A percentile compares a stretch with the other conserved stretches of the same genome.
Conservation (phyloP, 2,888 invertebrate genomes). For the Lysandra bellargus region DNA sequence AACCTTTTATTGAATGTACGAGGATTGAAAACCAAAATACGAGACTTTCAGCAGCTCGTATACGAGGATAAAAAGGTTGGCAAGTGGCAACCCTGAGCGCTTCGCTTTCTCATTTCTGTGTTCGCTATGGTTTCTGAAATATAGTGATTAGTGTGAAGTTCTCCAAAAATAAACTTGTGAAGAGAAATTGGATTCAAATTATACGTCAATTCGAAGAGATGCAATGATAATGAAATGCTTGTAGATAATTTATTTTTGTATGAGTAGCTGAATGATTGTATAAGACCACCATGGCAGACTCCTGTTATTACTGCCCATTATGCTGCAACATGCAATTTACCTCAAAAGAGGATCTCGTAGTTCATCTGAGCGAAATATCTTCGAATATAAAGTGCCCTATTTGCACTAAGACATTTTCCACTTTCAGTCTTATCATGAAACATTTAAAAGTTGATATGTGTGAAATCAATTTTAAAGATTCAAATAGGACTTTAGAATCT, state of each 20-base stretch:
- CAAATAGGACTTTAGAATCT: conserved; percentile 23
- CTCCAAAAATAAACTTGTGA: conserved; percentile 63
- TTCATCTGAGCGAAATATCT: conserved; percentile 73
- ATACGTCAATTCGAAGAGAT: conserved; percentile 52
- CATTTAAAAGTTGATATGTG: conserved; percentile 76
- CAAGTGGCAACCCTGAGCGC: conserved; percentile 26
- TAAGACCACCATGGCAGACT: conserved; percentile 72
- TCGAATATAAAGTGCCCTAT: conserved; percentile 81
- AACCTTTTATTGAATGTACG: too few species aligned
- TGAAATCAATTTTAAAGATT: conserved; percentile 34
- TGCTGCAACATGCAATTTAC: conserved; percentile 83
- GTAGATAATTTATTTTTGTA: conserved; percentile 49
- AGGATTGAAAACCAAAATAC: too few species aligned
- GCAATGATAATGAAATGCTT: conserved; percentile 52
- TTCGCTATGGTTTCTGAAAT: conserved; percentile 43
- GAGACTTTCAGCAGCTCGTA: too few species aligned
- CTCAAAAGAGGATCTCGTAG: conserved; percentile 76
- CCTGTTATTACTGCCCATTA: conserved; percentile 79
- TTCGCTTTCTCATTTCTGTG: conserved; percentile 34
- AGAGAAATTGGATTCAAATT: conserved; percentile 67
- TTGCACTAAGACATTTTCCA: conserved; percentile 78
- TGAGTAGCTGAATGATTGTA: conserved; percentile 34
- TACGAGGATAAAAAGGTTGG: too few species aligned
- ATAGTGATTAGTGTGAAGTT: conserved; percentile 79
- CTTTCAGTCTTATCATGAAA: conserved; percentile 76